Evolutionary conservation across 2,888 invertebrate species (phyloP).

Genomic region (Scaeva pyrastri): DNA sequence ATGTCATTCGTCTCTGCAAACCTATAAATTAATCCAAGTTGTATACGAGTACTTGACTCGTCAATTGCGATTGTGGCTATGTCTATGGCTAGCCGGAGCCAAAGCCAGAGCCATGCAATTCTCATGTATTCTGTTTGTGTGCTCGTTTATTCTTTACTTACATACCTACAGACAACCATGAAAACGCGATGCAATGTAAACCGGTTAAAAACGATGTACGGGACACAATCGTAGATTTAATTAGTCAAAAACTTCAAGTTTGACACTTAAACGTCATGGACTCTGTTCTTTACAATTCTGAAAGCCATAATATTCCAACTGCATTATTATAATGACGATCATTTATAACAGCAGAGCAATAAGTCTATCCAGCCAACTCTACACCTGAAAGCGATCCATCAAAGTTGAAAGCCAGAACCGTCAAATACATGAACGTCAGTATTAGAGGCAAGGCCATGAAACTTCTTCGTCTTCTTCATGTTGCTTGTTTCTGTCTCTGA

Average conservation of each 20-base stretch:
- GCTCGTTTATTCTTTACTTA: not conserved
- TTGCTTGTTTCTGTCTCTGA: conserved; percentile 28
- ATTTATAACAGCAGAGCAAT: conserved; percentile 56
- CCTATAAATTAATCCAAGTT: conserved; percentile 60
- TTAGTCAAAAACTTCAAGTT: conserved; percentile 54
- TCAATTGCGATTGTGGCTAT: conserved; percentile 37
- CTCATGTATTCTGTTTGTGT: conserved; percentile 35
- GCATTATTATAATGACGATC: conserved; percentile 57
- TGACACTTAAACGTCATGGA: conserved; percentile 61
- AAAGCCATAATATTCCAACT: conserved; percentile 41
- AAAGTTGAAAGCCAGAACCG: conserved; percentile 63
- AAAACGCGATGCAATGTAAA: conserved; percentile 31
- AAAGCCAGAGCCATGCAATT: conserved; percentile 59
- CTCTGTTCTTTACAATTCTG: conserved; percentile 46
- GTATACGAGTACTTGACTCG: conserved; percentile 50
- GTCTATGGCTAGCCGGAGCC: too few species aligned
- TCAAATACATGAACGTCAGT: conserved; percentile 64
- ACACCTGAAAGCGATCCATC: conserved; percentile 59
- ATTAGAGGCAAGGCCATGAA: conserved; percentile 63
- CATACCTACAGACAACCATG: not conserved
- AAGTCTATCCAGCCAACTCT: conserved; percentile 56
- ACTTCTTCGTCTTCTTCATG: conserved; percentile 40
- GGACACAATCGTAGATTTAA: conserved; percentile 51
- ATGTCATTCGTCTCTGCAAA: conserved; percentile 55
- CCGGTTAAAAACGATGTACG: conserved; percentile 45